Evolutionary conservation across 2,888 invertebrate genomes (phyloP).

Genomic region (Desoria tigrina): DNA sequence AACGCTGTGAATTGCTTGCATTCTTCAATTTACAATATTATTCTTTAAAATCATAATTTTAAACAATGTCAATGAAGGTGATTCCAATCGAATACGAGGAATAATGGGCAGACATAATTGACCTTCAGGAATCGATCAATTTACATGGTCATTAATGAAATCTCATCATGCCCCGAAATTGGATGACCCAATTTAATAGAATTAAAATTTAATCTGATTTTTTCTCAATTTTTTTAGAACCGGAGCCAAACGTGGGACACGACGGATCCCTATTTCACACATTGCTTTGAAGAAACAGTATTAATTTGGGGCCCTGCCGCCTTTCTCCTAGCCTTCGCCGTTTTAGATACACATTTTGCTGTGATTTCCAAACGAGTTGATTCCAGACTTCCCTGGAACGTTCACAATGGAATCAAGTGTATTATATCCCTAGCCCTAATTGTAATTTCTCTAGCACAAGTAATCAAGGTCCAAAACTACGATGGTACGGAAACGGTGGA

Average conservation of each 20-base stretch:
- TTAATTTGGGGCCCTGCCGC: conserved; percentile 85
- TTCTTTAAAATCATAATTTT: too few species aligned
- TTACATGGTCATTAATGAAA: too few species aligned
- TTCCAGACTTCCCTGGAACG: conserved; percentile 64
- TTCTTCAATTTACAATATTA: too few species aligned
- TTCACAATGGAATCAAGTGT: conserved; percentile 10
- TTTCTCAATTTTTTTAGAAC: too few species aligned
- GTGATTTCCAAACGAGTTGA: conserved; percentile 67
- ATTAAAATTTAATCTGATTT: too few species aligned
- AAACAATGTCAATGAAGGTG: too few species aligned
- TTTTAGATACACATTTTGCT: conserved; percentile 75
- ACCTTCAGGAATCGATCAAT: too few species aligned
- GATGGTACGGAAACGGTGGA: background rate
- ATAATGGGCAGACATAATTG: too few species aligned
- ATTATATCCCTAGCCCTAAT: conserved; percentile 1
- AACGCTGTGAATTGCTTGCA: too few species aligned
- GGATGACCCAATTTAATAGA: too few species aligned
- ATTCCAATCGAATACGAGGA: too few species aligned
- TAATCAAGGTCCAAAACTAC: conserved; percentile 10
- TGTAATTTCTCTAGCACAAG: conserved; percentile 8
- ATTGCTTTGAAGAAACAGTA: conserved; percentile 88
- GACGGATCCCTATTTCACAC: conserved; percentile 76
- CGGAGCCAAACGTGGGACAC: conserved; percentile 75
- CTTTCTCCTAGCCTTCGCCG: conserved; percentile 75
- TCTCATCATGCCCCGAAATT: too few species aligned